phyloP scores from a whole-genome alignment of 2,797 vertebrate species.

The Chelonia mydas region DNA sequence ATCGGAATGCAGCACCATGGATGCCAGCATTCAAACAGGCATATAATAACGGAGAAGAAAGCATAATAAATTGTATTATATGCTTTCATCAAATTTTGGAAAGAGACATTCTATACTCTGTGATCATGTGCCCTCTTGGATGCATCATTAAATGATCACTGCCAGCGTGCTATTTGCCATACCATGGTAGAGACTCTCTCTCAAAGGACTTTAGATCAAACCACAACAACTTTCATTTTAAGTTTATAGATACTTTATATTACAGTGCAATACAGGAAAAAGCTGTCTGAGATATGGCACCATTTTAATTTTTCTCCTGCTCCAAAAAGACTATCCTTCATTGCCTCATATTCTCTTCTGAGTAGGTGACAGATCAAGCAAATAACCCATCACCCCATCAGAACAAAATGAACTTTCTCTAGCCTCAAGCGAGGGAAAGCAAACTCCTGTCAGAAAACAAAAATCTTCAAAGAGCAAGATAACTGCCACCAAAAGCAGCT shows the following conservation, averaged over 20 bases:
- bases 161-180: neutral
- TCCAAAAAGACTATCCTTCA: neutral
- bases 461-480: neutral
- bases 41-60: neutral
- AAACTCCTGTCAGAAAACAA: neutral
- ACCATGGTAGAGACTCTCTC: rapidly evolving
- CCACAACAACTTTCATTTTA: neutral
- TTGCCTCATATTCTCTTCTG: slow-evolving; percentile 12
- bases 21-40: neutral
- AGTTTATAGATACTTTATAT: rapidly evolving
- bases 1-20: rapidly evolving
- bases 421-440: slow-evolving; percentile 19
- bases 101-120: rapidly evolving
- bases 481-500: slow-evolving; percentile 5
- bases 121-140: rapidly evolving
- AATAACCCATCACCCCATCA: slow-evolving; percentile 10
- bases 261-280: neutral
- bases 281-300: neutral
- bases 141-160: rapidly evolving
- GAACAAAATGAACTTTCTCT: slow-evolving; percentile 24
- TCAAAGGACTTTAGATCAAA: neutral
- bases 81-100: neutral
- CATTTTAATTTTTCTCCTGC: neutral
- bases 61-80: rapidly evolving
- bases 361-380: neutral